These are phyloP conservation scores for Luffia ferchaultella DNA, from an alignment of 2,888 invertebrate species.

Conservation along the genomic window DNA sequence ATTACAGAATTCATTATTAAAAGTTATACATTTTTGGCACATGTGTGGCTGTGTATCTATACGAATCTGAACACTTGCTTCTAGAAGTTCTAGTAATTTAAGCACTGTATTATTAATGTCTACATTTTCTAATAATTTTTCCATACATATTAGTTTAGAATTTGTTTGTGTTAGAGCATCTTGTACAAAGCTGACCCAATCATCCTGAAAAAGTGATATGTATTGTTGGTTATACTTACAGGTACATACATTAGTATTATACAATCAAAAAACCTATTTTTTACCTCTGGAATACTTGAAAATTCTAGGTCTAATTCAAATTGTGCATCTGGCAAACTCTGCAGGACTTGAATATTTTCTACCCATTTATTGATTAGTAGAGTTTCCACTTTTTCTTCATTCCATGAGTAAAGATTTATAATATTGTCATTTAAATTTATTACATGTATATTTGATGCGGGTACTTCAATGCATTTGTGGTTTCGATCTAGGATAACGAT, in stretches of 20 bases:
- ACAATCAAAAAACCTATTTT: too few species aligned
- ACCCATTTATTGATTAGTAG: constrained; percentile 31
- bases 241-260: too few species aligned
- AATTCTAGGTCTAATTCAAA: constrained; percentile 25
- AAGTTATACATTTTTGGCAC: constrained; percentile 67
- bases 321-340: constrained; percentile 38
- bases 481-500: constrained; percentile 36
- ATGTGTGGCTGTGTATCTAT: constrained; percentile 67
- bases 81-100: constrained; percentile 55
- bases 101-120: constrained; percentile 42
- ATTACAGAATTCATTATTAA: constrained; percentile 32
- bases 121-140: constrained; percentile 36
- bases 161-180: constrained; percentile 20
- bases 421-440: constrained; percentile 39
- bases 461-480: constrained; percentile 66
- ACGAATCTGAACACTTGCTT: constrained; percentile 67
- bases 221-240: too few species aligned
- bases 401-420: constrained; percentile 38
- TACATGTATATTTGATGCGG: constrained; percentile 68
- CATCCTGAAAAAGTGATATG: constrained; percentile 33
- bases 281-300: not conserved
- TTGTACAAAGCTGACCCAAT: constrained; percentile 30
- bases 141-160: constrained; percentile 37
- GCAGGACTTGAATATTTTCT: constrained; percentile 30
- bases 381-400: constrained; percentile 20